These are phyloP conservation scores for Apoda limacodes DNA, from an alignment of 2,888 invertebrate species.

Conservation along the genomic window DNA sequence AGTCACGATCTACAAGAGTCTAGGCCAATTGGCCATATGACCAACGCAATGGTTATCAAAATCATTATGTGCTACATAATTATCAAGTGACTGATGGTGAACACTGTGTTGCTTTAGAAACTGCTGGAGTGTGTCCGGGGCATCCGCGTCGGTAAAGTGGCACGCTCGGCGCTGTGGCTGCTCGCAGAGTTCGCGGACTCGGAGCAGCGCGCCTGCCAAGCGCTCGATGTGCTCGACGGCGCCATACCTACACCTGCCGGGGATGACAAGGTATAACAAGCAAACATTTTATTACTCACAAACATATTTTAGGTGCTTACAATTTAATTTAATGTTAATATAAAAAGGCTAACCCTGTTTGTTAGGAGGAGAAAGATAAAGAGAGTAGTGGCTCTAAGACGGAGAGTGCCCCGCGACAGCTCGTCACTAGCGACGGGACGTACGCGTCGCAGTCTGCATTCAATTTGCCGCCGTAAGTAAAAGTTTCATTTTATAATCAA, in stretches of 20 bases:
- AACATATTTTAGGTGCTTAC: too few species aligned
- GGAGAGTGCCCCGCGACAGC: slow-evolving; percentile 66
- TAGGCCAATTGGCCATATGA: too few species aligned
- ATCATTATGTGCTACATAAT: too few species aligned
- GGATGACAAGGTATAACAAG: too few species aligned
- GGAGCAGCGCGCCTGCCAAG: slow-evolving; percentile 80
- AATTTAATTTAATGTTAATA: not conserved
- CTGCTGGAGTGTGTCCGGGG: slow-evolving; percentile 85
- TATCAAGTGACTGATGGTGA: too few species aligned
- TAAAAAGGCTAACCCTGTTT: not conserved
- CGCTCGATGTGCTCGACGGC: slow-evolving; percentile 77
- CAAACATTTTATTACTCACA: slow-evolving; percentile 17
- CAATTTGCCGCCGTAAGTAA: slow-evolving; percentile 79
- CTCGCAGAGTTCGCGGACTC: slow-evolving; percentile 94
- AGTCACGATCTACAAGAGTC: too few species aligned
- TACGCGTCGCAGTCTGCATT: slow-evolving; percentile 99
- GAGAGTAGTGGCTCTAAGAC: too few species aligned
- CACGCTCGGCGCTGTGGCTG: slow-evolving; percentile 96
- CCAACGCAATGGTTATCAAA: too few species aligned
- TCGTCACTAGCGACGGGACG: slow-evolving; percentile 98
- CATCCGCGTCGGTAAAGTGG: slow-evolving; percentile 92
- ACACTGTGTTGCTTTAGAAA: too few species aligned
- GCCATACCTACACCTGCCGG: slow-evolving; percentile 29
- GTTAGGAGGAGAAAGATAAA: slow-evolving; percentile 26
- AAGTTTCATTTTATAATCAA: too few species aligned